Conservation (phyloP, 2,113 vertebrate genomes). For the Aegotheles bennettii region DNA sequence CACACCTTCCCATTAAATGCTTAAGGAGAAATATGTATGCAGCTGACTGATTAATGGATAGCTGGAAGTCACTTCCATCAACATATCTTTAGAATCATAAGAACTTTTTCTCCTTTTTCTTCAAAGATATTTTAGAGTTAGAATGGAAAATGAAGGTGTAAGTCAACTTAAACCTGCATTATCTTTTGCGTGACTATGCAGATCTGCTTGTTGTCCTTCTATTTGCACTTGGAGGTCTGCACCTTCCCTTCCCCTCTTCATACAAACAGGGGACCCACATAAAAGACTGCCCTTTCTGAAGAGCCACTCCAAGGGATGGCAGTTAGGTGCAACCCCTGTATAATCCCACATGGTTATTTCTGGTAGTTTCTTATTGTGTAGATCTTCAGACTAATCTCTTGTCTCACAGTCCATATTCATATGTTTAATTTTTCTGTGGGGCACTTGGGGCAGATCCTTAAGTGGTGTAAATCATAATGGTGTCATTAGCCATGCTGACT, state of each 20-base stretch:
- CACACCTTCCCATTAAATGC: background rate
- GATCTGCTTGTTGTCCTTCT: background rate
- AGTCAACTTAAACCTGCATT: background rate
- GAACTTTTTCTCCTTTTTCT: background rate
- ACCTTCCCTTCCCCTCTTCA: fast-evolving
- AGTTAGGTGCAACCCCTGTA: background rate
- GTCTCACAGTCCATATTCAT: background rate
- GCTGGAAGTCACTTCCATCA: background rate
- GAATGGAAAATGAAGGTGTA: background rate
- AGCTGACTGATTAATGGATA: background rate
- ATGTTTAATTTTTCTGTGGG: background rate
- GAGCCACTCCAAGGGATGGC: background rate
- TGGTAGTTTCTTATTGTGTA: background rate
- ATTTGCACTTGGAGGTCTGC: background rate
- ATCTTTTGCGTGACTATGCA: background rate
- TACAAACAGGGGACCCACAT: background rate
- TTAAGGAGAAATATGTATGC: background rate
- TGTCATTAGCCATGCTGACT: background rate
- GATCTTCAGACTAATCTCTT: background rate
- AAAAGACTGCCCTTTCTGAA: background rate
- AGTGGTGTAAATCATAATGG: background rate
- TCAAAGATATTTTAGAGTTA: background rate
- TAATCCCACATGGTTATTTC: fast-evolving
- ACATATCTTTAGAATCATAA: background rate
- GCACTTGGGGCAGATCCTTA: background rate